A percentile compares a stretch with the other conserved stretches of the same genome.
Conservation (phyloP, 2,113 vertebrate genomes). For the Amphiprion percula region DNA sequence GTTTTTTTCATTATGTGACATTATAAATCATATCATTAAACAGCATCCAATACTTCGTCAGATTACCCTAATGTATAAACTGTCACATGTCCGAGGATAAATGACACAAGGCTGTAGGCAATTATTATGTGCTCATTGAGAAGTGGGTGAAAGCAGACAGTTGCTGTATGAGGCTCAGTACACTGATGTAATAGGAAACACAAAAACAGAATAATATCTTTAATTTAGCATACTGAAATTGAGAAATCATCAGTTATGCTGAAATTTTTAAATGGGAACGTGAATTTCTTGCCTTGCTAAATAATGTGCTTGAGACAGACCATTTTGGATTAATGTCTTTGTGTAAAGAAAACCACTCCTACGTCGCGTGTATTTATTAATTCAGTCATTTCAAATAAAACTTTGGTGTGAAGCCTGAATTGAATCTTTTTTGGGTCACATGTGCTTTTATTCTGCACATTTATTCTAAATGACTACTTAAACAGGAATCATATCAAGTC, state of each 20-base stretch:
- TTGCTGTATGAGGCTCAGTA: too few relatives aligned
- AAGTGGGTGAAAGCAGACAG: too few relatives aligned
- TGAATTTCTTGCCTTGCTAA: background rate
- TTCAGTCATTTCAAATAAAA: too few relatives aligned
- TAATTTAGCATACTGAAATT: too few relatives aligned
- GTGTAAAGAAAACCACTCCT: background rate
- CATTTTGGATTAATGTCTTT: background rate
- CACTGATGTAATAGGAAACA: too few relatives aligned
- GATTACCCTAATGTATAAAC: slow-evolving; percentile 14
- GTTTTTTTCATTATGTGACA: background rate
- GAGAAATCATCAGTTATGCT: background rate
- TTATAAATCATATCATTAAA: slow-evolving; percentile 21
- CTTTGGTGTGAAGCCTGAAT: background rate
- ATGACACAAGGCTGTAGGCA: background rate
- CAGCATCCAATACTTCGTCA: background rate
- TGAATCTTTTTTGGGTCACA: background rate
- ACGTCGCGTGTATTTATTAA: too few relatives aligned
- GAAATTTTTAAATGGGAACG: background rate
- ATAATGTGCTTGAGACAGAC: background rate
- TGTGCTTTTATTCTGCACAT: background rate
- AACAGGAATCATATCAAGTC: background rate
- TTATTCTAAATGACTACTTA: slow-evolving; percentile 11
- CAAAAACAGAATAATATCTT: background rate
- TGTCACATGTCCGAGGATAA: slow-evolving; percentile 1
- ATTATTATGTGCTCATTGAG: background rate